Conservation (phyloP, 2,797 vertebrate species). For the Botia kubotai region DNA sequence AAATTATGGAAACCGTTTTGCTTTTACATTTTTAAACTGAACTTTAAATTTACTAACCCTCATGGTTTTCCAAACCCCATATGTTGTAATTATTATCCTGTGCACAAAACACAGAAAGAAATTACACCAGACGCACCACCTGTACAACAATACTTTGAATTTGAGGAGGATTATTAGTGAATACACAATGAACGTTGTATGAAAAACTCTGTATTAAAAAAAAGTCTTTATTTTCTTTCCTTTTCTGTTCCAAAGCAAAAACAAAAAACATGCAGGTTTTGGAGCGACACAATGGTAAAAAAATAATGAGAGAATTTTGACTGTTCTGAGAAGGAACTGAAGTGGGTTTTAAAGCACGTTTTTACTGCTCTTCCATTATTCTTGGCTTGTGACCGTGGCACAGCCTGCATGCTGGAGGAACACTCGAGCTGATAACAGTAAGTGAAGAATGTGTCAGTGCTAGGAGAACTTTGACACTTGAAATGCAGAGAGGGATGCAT, state of each 20-base stretch:
- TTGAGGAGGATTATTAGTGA: too few relatives aligned
- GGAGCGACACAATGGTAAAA: too few relatives aligned
- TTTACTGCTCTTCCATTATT: constrained; percentile 42
- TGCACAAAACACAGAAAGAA: background rate
- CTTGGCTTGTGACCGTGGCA: background rate
- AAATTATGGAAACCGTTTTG: background rate
- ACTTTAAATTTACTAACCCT: background rate
- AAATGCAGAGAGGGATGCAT: constrained; percentile 48
- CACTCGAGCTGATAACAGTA: constrained; percentile 29
- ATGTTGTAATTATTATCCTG: background rate
- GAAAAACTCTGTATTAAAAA: too few relatives aligned
- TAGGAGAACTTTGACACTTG: constrained; percentile 57
- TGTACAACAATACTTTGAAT: too few relatives aligned
- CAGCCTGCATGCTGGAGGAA: constrained; percentile 7
- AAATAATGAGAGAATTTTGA: too few relatives aligned
- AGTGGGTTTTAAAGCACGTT: background rate
- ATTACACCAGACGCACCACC: too few relatives aligned
- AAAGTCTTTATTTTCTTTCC: too few relatives aligned
- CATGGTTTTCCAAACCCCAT: background rate
- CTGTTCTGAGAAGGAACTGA: too few relatives aligned
- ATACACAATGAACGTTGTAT: too few relatives aligned
- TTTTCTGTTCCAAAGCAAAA: too few relatives aligned
- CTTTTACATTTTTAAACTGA: background rate
- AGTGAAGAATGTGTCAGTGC: constrained; percentile 43
- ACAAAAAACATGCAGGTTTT: too few relatives aligned